phyloP scores from a whole-genome alignment of 2,888 invertebrate species.

The Conus canariensis region DNA sequence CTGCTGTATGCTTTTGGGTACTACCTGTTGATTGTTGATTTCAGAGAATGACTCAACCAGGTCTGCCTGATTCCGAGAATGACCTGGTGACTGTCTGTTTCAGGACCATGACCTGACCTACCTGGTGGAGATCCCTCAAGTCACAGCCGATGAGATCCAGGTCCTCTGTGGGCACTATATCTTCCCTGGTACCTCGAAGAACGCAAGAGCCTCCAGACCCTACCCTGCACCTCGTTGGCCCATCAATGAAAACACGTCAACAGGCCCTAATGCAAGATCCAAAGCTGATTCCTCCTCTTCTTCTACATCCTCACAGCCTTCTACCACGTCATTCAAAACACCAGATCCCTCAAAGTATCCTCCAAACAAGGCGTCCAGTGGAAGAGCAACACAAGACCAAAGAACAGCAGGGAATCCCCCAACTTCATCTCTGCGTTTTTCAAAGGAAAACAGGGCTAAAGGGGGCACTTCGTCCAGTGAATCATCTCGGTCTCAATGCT shows the following conservation, averaged over 20 bases:
- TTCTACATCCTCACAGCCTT: neutral
- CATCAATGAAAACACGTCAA: neutral
- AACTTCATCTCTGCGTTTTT: neutral
- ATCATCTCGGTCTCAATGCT: neutral
- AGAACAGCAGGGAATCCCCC: neutral
- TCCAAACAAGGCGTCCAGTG: neutral
- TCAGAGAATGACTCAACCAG: too few species aligned
- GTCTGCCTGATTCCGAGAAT: too few species aligned
- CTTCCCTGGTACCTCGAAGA: neutral
- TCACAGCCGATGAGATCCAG: slow-evolving; percentile 14
- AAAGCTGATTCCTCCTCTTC: neutral
- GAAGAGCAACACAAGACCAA: neutral
- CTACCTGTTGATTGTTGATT: too few species aligned
- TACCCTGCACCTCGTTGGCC: neutral
- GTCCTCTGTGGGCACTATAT: neutral
- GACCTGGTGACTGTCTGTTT: neutral
- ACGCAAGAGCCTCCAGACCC: neutral
- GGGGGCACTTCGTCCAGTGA: neutral
- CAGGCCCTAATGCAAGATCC: neutral
- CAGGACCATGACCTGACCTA: neutral
- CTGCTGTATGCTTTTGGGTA: too few species aligned
- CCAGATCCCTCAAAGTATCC: neutral
- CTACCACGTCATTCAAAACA: neutral
- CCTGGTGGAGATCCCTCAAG: slow-evolving; percentile 32
- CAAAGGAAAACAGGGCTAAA: neutral